Conservation (phyloP, 2,797 vertebrate genomes). For the Rallus crepitans region DNA sequence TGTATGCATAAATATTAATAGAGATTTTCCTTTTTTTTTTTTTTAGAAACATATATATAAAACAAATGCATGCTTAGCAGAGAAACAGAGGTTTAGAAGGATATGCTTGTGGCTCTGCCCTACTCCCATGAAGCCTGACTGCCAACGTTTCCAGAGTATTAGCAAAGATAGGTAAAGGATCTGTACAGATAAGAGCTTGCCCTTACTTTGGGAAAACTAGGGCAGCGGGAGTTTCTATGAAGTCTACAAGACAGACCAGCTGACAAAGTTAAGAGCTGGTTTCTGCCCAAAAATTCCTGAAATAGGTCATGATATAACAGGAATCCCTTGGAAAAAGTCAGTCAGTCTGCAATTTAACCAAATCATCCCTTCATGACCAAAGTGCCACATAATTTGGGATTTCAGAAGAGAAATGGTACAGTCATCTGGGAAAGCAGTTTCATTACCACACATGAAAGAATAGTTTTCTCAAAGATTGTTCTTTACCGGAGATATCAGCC, state of each 20-base stretch:
- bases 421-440: background rate
- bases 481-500: background rate
- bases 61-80: background rate
- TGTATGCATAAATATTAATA: background rate
- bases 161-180: background rate
- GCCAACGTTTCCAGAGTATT: background rate
- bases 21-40: background rate
- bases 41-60: background rate
- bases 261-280: background rate
- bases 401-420: background rate
- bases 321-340: background rate
- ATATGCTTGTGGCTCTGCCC: background rate
- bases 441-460: background rate
- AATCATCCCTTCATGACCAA: background rate
- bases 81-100: background rate
- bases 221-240: background rate
- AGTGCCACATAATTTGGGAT: background rate
- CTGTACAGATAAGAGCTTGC: background rate
- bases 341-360: background rate
- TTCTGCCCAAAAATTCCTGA: background rate
- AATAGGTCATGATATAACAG: background rate
- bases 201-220: background rate
- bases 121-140: background rate
- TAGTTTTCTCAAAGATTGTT: background rate
- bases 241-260: background rate